Percentiles rank a stretch among this genome's conserved stretches.
phyloP scores from a whole-genome alignment of 2,797 vertebrate species.

The Hylomyscus alleni region DNA sequence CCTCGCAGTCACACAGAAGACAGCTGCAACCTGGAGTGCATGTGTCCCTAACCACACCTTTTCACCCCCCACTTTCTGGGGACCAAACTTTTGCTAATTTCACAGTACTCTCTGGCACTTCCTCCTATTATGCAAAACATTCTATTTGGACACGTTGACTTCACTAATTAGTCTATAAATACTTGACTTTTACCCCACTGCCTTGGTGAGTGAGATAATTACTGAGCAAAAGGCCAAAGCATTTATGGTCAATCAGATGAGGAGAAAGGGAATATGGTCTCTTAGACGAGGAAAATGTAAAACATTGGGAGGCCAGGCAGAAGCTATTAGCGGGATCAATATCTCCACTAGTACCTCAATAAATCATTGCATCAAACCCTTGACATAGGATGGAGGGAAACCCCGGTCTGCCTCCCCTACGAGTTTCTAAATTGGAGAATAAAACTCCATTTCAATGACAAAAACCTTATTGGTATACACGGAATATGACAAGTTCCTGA shows the following conservation, averaged over 20 bases:
- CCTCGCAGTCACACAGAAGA: constrained; percentile 51
- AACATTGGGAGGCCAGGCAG: constrained; percentile 88
- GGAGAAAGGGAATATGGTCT: constrained; percentile 87
- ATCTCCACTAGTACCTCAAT: constrained; percentile 90
- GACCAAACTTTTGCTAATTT: constrained; percentile 70
- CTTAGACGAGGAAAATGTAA: constrained; percentile 89
- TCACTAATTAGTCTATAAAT: constrained; percentile 90
- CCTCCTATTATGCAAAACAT: constrained; percentile 71
- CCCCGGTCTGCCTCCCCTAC: constrained; percentile 84
- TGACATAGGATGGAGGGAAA: constrained; percentile 87
- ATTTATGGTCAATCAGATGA: constrained; percentile 89
- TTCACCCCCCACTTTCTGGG: background rate
- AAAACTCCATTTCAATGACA: constrained; percentile 89
- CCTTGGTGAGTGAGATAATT: constrained; percentile 89
- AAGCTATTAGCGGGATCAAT: constrained; percentile 92
- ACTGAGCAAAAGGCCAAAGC: constrained; percentile 88
- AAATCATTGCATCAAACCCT: constrained; percentile 91
- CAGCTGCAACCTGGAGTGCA: background rate
- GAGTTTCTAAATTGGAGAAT: constrained; percentile 86
- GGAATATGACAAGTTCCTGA: constrained; percentile 85
- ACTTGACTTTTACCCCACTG: constrained; percentile 88
- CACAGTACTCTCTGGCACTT: constrained; percentile 21
- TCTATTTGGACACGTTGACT: constrained; percentile 83
- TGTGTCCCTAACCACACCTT: background rate
- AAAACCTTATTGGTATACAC: constrained; percentile 88